A percentile compares a stretch with the other conserved stretches of the same genome.
These are phyloP conservation scores for Ecdyonurus torrentis DNA, from an alignment of 2,888 invertebrate species.

Conservation along the genomic window DNA sequence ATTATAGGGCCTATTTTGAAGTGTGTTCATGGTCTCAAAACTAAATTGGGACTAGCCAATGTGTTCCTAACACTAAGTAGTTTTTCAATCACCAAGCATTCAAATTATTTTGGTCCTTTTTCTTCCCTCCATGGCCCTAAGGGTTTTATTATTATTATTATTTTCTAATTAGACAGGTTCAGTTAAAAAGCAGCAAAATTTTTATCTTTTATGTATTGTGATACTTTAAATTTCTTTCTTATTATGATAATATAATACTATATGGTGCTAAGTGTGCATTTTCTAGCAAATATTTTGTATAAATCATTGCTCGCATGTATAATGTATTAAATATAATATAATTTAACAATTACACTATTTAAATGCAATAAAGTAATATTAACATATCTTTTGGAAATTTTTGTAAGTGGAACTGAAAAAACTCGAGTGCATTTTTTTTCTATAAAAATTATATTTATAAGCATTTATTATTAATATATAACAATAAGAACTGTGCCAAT, in stretches of 20 bases:
- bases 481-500: not conserved
- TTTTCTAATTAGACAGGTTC: too few relatives aligned
- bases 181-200: too few relatives aligned
- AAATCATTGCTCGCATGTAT: not conserved
- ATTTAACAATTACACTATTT: not conserved
- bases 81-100: too few relatives aligned
- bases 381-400: not conserved
- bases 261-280: not conserved
- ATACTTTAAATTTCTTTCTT: not conserved
- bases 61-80: not conserved
- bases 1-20: not conserved
- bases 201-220: not conserved
- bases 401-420: not conserved
- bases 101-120: not conserved
- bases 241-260: too few relatives aligned
- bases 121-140: not conserved
- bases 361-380: not conserved
- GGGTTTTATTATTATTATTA: too few relatives aligned
- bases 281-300: not conserved
- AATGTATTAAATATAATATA: not conserved
- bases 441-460: not conserved
- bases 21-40: not conserved
- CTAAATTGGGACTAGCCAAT: not conserved
- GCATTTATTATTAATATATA: not conserved
- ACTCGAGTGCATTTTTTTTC: not conserved